Conservation (phyloP, 2,797 vertebrate species). For the Tamandua tetradactyla region DNA sequence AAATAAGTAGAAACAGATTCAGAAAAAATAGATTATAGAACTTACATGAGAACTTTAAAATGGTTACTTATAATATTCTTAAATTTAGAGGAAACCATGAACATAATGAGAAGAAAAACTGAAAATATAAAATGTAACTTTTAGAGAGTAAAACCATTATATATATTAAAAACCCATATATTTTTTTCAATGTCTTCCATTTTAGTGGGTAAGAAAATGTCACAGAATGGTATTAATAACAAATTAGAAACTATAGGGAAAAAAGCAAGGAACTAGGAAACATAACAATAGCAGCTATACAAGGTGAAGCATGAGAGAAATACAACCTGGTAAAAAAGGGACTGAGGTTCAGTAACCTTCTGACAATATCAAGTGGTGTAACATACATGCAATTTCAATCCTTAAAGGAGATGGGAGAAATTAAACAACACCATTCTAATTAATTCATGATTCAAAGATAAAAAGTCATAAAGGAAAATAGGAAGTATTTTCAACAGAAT, state of each 20-base stretch:
- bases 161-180: neutral
- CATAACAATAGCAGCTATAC: neutral
- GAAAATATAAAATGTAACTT: neutral
- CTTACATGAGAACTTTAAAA: neutral
- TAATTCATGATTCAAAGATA: too few species aligned
- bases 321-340: neutral
- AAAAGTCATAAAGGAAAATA: too few species aligned
- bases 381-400: too few species aligned
- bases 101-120: neutral
- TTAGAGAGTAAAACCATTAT: neutral
- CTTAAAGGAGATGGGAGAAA: too few species aligned
- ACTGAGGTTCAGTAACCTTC: too few species aligned
- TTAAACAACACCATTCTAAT: too few species aligned
- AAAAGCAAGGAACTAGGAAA: neutral
- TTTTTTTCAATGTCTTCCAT: neutral
- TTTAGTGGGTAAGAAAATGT: neutral
- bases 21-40: neutral
- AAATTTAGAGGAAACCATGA: neutral
- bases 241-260: neutral
- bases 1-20: neutral
- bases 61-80: neutral
- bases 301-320: neutral
- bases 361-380: too few species aligned
- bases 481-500: too few species aligned
- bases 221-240: neutral